Conservation (phyloP, 2,797 vertebrate genomes). For the Dicrostonyx torquatus region DNA sequence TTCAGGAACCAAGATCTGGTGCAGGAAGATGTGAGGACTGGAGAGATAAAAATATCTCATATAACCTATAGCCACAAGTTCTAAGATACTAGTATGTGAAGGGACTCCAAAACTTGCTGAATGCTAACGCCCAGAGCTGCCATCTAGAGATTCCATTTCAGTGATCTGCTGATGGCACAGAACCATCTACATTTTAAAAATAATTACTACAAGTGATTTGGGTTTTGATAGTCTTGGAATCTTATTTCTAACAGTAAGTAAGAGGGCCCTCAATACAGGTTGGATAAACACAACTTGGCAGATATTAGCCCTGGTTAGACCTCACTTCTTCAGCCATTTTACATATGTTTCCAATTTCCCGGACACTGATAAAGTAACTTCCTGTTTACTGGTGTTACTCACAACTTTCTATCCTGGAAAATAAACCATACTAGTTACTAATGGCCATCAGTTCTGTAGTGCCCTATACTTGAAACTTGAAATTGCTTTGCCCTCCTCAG, state of each 20-base stretch:
- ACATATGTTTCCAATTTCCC: neutral
- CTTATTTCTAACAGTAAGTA: neutral
- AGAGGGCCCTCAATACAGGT: neutral
- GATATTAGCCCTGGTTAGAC: neutral
- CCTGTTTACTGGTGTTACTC: neutral
- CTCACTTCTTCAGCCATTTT: neutral
- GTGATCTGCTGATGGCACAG: neutral
- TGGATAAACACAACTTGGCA: neutral
- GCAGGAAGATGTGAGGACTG: neutral
- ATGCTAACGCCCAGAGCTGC: neutral
- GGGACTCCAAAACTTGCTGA: neutral
- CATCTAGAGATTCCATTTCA: neutral
- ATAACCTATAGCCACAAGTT: neutral
- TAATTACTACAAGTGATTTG: neutral
- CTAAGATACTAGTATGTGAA: neutral
- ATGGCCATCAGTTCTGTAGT: neutral
- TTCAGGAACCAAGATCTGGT: neutral
- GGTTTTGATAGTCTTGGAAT: neutral
- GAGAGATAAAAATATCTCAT: neutral
- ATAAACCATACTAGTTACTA: neutral
- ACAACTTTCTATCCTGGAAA: neutral
- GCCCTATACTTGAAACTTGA: neutral
- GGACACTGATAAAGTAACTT: neutral
- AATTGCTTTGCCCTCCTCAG: neutral
- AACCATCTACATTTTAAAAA: constrained; percentile 5